phyloP scores from a whole-genome alignment of 2,888 invertebrate species.

The Plagiodera versicolora region DNA sequence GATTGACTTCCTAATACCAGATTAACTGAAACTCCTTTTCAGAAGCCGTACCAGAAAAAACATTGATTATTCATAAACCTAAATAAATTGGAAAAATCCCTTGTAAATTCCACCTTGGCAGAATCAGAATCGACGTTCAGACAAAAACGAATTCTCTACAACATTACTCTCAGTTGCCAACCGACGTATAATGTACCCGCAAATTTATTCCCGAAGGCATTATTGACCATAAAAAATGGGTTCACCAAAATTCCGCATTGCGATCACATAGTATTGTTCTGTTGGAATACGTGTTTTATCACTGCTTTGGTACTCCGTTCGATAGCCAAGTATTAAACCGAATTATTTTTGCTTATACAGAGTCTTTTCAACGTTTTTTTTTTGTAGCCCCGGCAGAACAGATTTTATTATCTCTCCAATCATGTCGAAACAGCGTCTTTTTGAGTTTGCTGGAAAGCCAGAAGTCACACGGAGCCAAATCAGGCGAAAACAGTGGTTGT shows the following conservation, averaged over 20 bases:
- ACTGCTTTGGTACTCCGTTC: conserved; percentile 29
- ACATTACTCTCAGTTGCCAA: conserved; percentile 34
- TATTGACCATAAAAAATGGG: conserved; percentile 37
- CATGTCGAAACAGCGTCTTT: too few species aligned
- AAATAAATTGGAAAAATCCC: conserved; percentile 22
- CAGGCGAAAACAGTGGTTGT: too few species aligned
- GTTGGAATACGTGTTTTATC: conserved; percentile 39
- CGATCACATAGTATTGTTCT: conserved; percentile 28
- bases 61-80: neutral
- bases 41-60: neutral
- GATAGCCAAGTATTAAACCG: too few species aligned
- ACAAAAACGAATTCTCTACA: conserved; percentile 32
- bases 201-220: conserved; percentile 37
- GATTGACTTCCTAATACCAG: neutral
- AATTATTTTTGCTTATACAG: too few species aligned
- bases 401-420: too few species aligned
- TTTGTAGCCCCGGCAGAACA: too few species aligned
- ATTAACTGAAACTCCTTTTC: neutral
- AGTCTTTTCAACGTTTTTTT: too few species aligned
- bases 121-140: conserved; percentile 27
- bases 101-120: conserved; percentile 8
- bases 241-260: conserved; percentile 33
- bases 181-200: conserved; percentile 28
- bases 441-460: too few species aligned
- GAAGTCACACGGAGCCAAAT: too few species aligned